Conservation (phyloP, 2,797 vertebrate genomes). For the Hippopotamyrus pictus region DNA sequence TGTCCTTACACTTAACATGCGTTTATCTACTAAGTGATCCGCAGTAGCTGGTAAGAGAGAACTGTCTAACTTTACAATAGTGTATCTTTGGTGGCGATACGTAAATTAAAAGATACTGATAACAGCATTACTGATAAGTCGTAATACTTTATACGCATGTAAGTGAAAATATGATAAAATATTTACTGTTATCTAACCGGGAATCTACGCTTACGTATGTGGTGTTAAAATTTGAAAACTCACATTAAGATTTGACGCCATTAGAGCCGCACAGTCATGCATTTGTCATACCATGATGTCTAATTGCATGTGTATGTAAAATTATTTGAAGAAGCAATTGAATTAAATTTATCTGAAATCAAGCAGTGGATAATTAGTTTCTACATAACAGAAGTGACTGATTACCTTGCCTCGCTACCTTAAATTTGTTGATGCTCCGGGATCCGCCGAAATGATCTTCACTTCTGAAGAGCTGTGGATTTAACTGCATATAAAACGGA, state of each 20-base stretch:
- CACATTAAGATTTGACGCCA: neutral
- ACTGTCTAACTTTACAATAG: neutral
- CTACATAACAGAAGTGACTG: neutral
- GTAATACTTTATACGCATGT: neutral
- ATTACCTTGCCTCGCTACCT: neutral
- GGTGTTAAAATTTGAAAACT: neutral
- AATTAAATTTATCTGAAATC: neutral
- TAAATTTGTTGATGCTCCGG: conserved; percentile 1
- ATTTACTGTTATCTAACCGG: neutral
- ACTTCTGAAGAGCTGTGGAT: neutral
- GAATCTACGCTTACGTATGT: neutral
- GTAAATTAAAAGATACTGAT: neutral
- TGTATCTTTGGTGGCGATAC: neutral
- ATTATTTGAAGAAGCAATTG: neutral
- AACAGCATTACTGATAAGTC: neutral
- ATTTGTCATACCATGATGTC: neutral
- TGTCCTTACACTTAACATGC: neutral
- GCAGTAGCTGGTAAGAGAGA: neutral
- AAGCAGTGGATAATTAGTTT: neutral
- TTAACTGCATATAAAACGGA: conserved; percentile 6
- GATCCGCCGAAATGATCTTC: neutral
- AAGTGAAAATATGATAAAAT: neutral
- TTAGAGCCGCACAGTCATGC: neutral
- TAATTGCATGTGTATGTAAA: neutral
- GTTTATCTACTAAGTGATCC: neutral